Percentiles rank a stretch among this genome's conserved stretches.
Conservation (phyloP, 2,888 invertebrate genomes). For the Candidula unifasciata region DNA sequence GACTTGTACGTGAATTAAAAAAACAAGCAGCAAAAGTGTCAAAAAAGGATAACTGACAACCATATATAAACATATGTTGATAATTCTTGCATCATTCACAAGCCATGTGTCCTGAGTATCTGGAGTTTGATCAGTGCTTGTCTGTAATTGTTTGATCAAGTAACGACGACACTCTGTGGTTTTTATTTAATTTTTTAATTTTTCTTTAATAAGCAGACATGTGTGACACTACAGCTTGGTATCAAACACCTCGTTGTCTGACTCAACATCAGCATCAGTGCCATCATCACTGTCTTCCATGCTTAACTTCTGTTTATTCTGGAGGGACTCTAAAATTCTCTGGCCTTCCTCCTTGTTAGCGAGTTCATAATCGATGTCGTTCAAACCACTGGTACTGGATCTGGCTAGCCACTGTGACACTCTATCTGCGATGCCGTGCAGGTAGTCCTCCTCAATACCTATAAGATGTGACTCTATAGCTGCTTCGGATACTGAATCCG, state of each 20-base stretch:
- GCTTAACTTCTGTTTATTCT: constrained; percentile 27
- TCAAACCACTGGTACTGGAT: constrained; percentile 48
- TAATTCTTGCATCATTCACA: neutral
- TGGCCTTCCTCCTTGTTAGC: constrained; percentile 25
- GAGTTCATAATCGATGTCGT: constrained; percentile 52
- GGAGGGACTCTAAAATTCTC: constrained; percentile 40
- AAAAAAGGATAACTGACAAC: too few species aligned
- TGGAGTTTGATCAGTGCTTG: neutral
- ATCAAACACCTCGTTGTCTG: constrained; percentile 32
- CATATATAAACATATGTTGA: too few species aligned
- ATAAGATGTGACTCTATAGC: constrained; percentile 61
- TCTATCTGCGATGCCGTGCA: constrained; percentile 63
- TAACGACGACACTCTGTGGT: too few species aligned
- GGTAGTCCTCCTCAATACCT: constrained; percentile 64
- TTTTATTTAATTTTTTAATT: too few species aligned
- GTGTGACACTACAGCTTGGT: constrained; percentile 20
- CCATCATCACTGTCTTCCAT: constrained; percentile 39
- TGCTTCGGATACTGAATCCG: constrained; percentile 45
- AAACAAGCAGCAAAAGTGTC: too few species aligned
- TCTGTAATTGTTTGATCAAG: neutral
- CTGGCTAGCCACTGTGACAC: constrained; percentile 66
- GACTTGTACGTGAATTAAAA: too few species aligned
- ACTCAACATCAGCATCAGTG: constrained; percentile 51
- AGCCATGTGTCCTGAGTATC: neutral
- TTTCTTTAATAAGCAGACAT: neutral